Conservation (phyloP, 53 echinoderm and acorn worm species). For the Actinopyga echinites region DNA sequence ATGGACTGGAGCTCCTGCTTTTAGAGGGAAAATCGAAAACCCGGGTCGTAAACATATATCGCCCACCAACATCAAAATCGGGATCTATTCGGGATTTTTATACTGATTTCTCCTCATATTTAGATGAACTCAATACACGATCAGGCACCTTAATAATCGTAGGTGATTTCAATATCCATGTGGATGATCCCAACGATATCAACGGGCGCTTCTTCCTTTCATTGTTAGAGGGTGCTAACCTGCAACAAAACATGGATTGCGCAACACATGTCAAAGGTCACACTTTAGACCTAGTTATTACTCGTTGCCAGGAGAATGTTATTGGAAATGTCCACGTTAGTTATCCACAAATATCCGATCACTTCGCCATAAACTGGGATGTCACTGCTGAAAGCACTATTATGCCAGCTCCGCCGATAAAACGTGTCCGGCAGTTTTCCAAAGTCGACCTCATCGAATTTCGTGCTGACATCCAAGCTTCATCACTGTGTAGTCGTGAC, state of each 20-base stretch:
- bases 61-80: neutral
- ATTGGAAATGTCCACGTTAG: neutral
- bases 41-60: constrained; percentile 20
- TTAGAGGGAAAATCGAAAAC: constrained; percentile 14
- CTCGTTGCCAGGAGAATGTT: neutral
- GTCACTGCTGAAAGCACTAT: neutral
- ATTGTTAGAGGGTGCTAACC: neutral
- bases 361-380: neutral
- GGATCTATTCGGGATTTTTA: neutral
- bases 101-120: neutral
- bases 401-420: neutral
- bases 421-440: neutral
- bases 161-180: neutral
- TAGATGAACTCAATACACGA: neutral
- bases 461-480: neutral
- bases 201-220: neutral
- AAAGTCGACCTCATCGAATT: neutral
- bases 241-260: neutral
- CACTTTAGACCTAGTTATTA: neutral
- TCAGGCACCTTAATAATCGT: neutral
- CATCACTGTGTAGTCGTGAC: neutral
- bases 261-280: neutral
- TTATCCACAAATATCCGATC: neutral
- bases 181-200: neutral
- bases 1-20: constrained; percentile 12